These are phyloP conservation scores for Odocoileus hemionus DNA, from an alignment of 2,113 vertebrate species.

Conservation along the genomic window DNA sequence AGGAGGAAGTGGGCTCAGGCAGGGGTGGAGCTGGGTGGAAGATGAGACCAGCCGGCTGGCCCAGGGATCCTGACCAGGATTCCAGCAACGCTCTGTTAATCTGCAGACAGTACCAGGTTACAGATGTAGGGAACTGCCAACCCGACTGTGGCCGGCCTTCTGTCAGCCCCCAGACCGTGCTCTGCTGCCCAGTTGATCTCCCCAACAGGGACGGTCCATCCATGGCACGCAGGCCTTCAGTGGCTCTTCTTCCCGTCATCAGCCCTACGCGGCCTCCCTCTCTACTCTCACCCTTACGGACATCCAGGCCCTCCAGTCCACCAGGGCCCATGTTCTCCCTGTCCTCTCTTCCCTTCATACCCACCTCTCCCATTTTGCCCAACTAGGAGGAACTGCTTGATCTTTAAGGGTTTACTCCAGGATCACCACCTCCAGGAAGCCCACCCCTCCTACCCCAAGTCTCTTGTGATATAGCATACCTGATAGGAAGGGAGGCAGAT, in stretches of 20 bases:
- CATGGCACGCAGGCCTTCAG: too few relatives aligned
- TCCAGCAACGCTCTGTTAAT: background rate
- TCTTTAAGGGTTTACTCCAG: background rate
- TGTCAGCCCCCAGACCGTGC: background rate
- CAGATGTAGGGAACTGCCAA: background rate
- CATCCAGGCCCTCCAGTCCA: background rate
- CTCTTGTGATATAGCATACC: background rate
- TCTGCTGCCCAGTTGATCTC: background rate
- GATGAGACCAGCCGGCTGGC: background rate
- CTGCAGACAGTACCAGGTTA: background rate
- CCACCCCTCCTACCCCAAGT: background rate
- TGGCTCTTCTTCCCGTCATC: background rate
- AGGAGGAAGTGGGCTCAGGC: background rate
- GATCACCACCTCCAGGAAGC: background rate
- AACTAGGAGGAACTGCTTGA: background rate
- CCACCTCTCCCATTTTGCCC: too few relatives aligned
- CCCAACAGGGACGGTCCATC: background rate
- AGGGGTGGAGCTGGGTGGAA: too few relatives aligned
- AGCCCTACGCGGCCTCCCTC: background rate
- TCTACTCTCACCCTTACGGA: background rate
- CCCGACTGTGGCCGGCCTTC: background rate
- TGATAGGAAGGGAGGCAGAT: background rate
- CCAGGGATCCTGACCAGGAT: background rate
- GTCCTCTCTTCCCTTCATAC: background rate
- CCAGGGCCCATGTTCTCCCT: background rate